Conservation (phyloP, 2,113 vertebrate species). For the Bubo bubo region DNA sequence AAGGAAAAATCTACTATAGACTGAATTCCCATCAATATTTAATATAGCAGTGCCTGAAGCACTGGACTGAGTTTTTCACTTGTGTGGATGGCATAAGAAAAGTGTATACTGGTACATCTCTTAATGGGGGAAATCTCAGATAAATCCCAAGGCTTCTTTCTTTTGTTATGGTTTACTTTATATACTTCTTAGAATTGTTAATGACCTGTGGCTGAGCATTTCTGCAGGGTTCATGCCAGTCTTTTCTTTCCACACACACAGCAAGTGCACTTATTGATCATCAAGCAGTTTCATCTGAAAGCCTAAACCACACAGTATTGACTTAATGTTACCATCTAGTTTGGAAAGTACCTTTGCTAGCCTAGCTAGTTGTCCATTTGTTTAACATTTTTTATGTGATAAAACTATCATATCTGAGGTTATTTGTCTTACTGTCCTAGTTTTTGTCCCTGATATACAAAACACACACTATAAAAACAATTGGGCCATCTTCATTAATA, state of each 20-base stretch:
- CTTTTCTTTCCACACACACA: slow-evolving; percentile 50
- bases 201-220: slow-evolving; percentile 61
- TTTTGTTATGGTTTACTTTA: slow-evolving; percentile 53
- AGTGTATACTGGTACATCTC: slow-evolving; percentile 45
- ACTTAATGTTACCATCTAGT: slow-evolving; percentile 32
- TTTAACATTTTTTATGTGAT: not conserved
- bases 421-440: not conserved
- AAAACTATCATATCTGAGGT: not conserved
- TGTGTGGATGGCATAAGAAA: slow-evolving; percentile 61
- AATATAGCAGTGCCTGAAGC: slow-evolving; percentile 73
- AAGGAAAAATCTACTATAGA: slow-evolving; percentile 73
- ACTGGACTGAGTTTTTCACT: slow-evolving; percentile 68
- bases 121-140: slow-evolving; percentile 46
- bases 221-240: slow-evolving; percentile 3
- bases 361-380: not conserved
- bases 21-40: slow-evolving; percentile 80
- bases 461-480: not conserved
- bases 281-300: not conserved
- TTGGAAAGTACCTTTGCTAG: slow-evolving; percentile 33
- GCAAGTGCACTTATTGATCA: slow-evolving; percentile 49
- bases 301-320: slow-evolving; percentile 12
- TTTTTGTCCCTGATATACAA: not conserved
- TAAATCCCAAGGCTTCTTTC: slow-evolving; percentile 63
- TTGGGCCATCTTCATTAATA: not conserved
- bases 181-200: slow-evolving; percentile 53